These are phyloP conservation scores for Chelidonichthys spinosus DNA, from an alignment of 2,797 vertebrate species.

Conservation along the genomic window DNA sequence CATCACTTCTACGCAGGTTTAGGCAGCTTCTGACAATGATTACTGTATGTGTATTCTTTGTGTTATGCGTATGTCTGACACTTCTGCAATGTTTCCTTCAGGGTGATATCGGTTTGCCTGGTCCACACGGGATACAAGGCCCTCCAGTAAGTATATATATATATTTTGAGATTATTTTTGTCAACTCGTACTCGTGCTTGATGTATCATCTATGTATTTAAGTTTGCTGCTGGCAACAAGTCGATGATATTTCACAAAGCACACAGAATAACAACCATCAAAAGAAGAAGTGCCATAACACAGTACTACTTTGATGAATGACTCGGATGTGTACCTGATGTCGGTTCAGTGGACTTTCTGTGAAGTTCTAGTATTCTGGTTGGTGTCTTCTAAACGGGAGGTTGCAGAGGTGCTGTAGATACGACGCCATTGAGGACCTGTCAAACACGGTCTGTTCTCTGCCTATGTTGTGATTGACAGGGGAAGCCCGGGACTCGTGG, in stretches of 20 bases:
- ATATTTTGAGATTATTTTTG: background rate
- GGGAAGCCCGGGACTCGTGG: constrained; percentile 92
- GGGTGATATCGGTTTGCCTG: constrained; percentile 92
- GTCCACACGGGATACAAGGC: constrained; percentile 86
- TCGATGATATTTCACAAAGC: constrained; percentile 40
- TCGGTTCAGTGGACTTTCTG: constrained; percentile 24
- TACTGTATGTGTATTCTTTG: constrained; percentile 31
- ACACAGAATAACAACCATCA: constrained; percentile 30
- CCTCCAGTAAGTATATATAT: constrained; percentile 83
- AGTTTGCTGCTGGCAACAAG: constrained; percentile 48
- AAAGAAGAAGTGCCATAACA: constrained; percentile 14
- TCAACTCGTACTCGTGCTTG: constrained; percentile 24
- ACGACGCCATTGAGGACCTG: constrained; percentile 67
- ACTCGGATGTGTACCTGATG: constrained; percentile 8
- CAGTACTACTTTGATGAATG: constrained; percentile 6
- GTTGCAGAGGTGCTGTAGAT: constrained; percentile 56
- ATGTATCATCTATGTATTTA: constrained; percentile 45
- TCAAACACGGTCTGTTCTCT: constrained; percentile 66
- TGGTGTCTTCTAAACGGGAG: constrained; percentile 51
- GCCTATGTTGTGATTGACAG: constrained; percentile 83
- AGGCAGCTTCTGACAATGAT: constrained; percentile 31
- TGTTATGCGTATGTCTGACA: constrained; percentile 36
- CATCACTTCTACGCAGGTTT: constrained; percentile 21
- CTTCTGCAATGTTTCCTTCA: constrained; percentile 73
- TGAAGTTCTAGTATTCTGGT: constrained; percentile 22